A percentile compares a stretch with the other conserved stretches of the same genome.
Conservation (phyloP, 2,888 invertebrate genomes). For the Temnothorax rugatulus region DNA sequence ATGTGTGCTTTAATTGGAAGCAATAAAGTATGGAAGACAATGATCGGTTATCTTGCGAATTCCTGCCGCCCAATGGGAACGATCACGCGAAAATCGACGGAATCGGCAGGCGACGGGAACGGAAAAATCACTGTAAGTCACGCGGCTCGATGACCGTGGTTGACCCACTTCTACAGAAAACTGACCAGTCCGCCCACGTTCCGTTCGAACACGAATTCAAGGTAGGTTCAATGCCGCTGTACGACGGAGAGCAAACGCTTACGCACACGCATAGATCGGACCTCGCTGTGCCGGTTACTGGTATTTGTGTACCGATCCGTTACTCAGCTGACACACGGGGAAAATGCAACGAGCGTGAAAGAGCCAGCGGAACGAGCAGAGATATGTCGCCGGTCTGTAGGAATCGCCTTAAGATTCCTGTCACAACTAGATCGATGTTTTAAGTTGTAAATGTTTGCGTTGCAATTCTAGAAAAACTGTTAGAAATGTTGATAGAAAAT, state of each 20-base stretch:
- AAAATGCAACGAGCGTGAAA: conserved; percentile 59
- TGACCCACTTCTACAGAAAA: conserved; percentile 82
- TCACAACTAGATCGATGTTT: neutral
- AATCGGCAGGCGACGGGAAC: conserved; percentile 47
- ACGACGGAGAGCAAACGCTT: conserved; percentile 42
- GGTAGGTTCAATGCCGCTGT: conserved; percentile 84
- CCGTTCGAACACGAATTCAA: conserved; percentile 78
- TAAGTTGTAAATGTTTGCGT: neutral
- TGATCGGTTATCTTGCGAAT: neutral
- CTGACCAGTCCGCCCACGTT: conserved; percentile 85
- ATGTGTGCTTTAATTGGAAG: neutral
- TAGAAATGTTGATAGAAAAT: neutral
- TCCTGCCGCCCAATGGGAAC: neutral
- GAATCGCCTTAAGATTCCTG: neutral
- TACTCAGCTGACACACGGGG: conserved; percentile 71
- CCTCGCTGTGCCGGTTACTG: conserved; percentile 54
- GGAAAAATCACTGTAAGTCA: conserved; percentile 73
- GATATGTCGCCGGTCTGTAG: conserved; percentile 5
- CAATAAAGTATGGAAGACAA: neutral
- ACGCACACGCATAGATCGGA: conserved; percentile 49
- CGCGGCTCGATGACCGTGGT: conserved; percentile 78
- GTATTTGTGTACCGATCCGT: conserved; percentile 75
- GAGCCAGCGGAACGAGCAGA: conserved; percentile 13
- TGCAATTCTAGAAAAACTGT: neutral
- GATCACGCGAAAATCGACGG: conserved; percentile 33